Evolutionary conservation across 2,888 invertebrate species (phyloP).

Genomic region (Phytoseiulus persimilis): DNA sequence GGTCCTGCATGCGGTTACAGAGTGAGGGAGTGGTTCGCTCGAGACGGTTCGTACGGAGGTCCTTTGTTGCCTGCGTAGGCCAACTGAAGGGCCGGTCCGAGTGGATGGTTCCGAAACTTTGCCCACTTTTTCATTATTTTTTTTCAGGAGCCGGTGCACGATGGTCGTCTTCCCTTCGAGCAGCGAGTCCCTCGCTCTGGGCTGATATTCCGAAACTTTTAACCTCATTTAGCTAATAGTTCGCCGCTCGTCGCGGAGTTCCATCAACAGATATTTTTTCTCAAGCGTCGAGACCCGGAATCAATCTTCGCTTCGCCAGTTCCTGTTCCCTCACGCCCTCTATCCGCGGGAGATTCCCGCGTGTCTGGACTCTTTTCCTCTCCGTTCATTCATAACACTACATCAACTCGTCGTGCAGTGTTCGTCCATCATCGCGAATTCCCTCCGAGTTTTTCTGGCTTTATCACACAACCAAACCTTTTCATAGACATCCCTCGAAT

Average conservation of each 20-base stretch:
- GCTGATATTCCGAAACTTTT: constrained; percentile 10
- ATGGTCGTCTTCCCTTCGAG: neutral
- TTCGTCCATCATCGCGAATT: neutral
- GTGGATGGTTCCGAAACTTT: neutral
- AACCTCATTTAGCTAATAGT: constrained; percentile 31
- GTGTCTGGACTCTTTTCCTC: neutral
- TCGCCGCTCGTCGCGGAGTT: constrained; percentile 1
- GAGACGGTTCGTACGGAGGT: too few relatives aligned
- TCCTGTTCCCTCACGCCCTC: neutral
- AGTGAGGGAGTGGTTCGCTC: too few relatives aligned
- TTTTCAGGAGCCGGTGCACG: neutral
- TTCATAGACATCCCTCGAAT: neutral
- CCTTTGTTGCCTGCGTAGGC: too few relatives aligned
- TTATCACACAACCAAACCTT: neutral
- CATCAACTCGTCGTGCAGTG: neutral
- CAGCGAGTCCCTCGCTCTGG: neutral
- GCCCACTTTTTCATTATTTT: neutral
- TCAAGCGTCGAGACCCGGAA: neutral
- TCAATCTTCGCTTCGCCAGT: neutral
- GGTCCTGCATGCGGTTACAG: too few relatives aligned
- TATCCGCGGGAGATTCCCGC: neutral
- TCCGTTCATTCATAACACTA: neutral
- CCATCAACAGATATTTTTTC: constrained; percentile 37
- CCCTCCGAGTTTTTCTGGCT: neutral
- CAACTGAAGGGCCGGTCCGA: too few relatives aligned